These are phyloP conservation scores for Choreutis nemorana DNA, from an alignment of 2,888 invertebrate genomes.

Conservation along the genomic window DNA sequence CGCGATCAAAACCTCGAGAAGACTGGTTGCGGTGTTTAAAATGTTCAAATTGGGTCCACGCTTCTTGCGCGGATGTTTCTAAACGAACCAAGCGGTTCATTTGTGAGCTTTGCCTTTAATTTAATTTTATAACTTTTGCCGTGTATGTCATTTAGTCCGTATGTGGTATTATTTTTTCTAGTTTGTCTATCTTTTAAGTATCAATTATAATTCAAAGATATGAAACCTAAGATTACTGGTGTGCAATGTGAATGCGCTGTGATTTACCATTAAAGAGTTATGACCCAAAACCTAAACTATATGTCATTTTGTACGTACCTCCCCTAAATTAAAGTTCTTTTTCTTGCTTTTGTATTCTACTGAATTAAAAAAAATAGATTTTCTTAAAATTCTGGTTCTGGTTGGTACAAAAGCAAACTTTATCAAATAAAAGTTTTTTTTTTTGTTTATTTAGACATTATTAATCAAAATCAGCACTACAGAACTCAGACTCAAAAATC, in stretches of 20 bases:
- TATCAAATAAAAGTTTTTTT: too few relatives aligned
- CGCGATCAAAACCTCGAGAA: slow-evolving; percentile 8
- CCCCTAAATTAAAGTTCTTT: too few relatives aligned
- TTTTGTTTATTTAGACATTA: too few relatives aligned
- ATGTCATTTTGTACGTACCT: slow-evolving; percentile 7
- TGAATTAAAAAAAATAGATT: too few relatives aligned
- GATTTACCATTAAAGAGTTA: slow-evolving; percentile 6
- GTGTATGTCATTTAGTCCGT: slow-evolving; percentile 6
- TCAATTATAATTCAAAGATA: slow-evolving; percentile 4
- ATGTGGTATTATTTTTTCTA: slow-evolving; percentile 1
- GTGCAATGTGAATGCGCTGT: too few relatives aligned
- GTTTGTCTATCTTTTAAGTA: slow-evolving; percentile 1
- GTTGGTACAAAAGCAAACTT: too few relatives aligned
- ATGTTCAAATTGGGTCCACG: slow-evolving; percentile 11
- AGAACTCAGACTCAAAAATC: too few relatives aligned
- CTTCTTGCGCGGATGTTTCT: too few relatives aligned
- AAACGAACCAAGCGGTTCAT: slow-evolving; percentile 8
- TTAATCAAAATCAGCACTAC: too few relatives aligned
- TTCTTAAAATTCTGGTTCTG: too few relatives aligned
- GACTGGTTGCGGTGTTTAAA: too few relatives aligned
- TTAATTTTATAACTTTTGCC: slow-evolving; percentile 4
- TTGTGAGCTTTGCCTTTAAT: slow-evolving; percentile 9
- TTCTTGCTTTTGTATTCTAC: too few relatives aligned
- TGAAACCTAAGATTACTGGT: slow-evolving; percentile 4
- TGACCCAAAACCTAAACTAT: slow-evolving; percentile 1